Evolutionary conservation across 2,888 invertebrate species (phyloP).

Genomic region (Amitus sp.): DNA sequence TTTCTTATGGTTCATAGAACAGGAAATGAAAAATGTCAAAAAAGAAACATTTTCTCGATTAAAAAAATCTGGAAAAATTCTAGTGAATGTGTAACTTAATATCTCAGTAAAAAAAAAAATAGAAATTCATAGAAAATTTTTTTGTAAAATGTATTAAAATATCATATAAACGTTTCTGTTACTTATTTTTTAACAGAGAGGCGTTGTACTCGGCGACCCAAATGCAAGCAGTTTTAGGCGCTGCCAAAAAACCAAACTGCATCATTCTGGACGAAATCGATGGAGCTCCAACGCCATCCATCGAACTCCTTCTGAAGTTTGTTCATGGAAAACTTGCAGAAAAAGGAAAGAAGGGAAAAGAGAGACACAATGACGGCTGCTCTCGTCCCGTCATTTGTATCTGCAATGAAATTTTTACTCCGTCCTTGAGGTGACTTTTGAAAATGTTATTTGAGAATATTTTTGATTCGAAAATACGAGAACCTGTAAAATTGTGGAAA

Average conservation of each 20-base stretch:
- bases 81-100: no score
- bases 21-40: no score
- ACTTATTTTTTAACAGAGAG: constrained; percentile 62
- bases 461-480: no score
- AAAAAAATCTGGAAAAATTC: no score
- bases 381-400: constrained; percentile 95
- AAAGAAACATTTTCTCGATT: no score
- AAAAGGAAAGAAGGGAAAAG: constrained; percentile 64
- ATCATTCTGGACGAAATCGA: constrained; percentile 96
- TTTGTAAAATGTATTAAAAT: no score
- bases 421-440: constrained; percentile 75
- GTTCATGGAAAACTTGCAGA: constrained; percentile 70
- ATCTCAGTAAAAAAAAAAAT: no score
- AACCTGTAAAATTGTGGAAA: no score
- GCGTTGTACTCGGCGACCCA: constrained; percentile 88
- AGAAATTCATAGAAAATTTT: no score
- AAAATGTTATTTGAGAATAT: no score
- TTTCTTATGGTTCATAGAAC: no score
- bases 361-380: constrained; percentile 70
- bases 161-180: not conserved
- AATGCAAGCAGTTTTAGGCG: constrained; percentile 88
- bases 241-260: constrained; percentile 96
- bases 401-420: constrained; percentile 93
- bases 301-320: constrained; percentile 86
- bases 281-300: constrained; percentile 89